phyloP scores from a whole-genome alignment of 2,113 vertebrate species.

The Daphoenositta chrysoptera region DNA sequence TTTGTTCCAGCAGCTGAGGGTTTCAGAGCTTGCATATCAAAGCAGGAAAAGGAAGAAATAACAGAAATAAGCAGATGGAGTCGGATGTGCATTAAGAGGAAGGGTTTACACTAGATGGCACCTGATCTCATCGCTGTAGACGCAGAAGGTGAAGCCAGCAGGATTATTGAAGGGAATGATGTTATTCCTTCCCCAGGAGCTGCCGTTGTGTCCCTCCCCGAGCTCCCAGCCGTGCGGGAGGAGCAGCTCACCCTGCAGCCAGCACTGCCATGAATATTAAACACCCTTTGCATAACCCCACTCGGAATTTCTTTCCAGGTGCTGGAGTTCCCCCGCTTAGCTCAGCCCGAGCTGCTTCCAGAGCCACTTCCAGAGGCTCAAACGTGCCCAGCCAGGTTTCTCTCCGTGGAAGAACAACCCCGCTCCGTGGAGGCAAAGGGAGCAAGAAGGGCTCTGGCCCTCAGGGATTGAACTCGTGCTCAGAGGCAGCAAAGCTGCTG shows the following conservation, averaged over 20 bases:
- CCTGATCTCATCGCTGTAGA: not conserved
- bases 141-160: not conserved
- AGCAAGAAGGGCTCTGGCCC: not conserved
- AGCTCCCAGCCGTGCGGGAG: not conserved
- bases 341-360: not conserved
- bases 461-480: not conserved
- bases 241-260: conserved; percentile 19
- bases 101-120: not conserved
- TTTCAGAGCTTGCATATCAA: not conserved
- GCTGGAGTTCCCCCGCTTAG: not conserved
- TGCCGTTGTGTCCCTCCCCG: not conserved
- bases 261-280: conserved; percentile 50
- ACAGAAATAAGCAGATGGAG: not conserved
- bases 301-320: not conserved
- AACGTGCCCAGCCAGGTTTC: not conserved
- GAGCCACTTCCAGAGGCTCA: not conserved
- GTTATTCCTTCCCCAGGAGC: not conserved
- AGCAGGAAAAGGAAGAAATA: not conserved
- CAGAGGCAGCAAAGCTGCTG: not conserved
- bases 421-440: not conserved
- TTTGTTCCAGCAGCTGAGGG: not conserved
- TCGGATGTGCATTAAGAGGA: not conserved
- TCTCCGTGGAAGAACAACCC: not conserved
- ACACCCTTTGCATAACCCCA: not conserved
- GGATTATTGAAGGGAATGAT: not conserved